A percentile compares a stretch with the other conserved stretches of the same genome.
These are phyloP conservation scores for Nematopogon swammerdamellus DNA, from an alignment of 2,888 invertebrate genomes.

Conservation along the genomic window DNA sequence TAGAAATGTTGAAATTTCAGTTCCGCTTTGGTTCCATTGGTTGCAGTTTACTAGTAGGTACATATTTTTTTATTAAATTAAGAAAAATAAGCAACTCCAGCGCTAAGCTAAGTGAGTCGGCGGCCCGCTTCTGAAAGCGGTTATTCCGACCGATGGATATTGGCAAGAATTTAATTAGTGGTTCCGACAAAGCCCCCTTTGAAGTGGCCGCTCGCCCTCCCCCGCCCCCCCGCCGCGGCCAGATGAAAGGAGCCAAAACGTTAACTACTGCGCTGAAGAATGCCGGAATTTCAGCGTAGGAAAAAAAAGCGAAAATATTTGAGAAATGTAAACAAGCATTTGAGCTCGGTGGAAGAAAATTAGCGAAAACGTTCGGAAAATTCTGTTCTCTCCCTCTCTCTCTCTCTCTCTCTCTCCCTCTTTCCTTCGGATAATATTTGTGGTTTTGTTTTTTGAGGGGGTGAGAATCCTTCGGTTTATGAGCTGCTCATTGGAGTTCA, in stretches of 20 bases:
- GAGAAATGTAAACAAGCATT: neutral
- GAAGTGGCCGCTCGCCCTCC: neutral
- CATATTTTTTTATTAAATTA: too few species aligned
- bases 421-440: neutral
- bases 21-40: too few species aligned
- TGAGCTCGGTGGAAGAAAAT: neutral
- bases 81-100: too few species aligned
- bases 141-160: slow-evolving; percentile 12
- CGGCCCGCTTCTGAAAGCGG: slow-evolving; percentile 8
- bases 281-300: neutral
- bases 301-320: neutral
- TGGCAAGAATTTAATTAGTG: slow-evolving; percentile 11
- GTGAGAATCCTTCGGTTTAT: too few species aligned
- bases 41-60: too few species aligned
- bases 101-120: neutral
- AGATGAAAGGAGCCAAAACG: neutral
- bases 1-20: too few species aligned
- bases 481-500: too few species aligned
- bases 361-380: neutral
- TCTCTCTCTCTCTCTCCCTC: neutral
- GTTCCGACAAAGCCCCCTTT: slow-evolving; percentile 1
- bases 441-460: too few species aligned
- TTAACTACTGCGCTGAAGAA: neutral
- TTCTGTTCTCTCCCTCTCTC: neutral
- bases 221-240: neutral